Base-by-base conservation (phyloP, 2,797 vertebrate species). In the Phrynocephalus vlangalii region DNA sequence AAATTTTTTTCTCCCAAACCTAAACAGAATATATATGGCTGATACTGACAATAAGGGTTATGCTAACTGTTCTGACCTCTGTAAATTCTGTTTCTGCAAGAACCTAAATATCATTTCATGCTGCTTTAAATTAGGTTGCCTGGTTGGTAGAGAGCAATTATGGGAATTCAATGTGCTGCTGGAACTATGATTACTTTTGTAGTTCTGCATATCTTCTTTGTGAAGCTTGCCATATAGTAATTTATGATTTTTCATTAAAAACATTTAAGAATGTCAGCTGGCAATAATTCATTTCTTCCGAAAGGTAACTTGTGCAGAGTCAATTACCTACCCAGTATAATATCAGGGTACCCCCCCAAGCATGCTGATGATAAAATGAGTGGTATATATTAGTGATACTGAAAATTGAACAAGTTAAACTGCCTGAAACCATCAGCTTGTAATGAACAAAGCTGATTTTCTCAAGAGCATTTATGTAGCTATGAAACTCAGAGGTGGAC, bases 211-310 rank as follows among this genome's bases (percentile, higher is more conserved):
- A 93, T 91, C 89, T 94, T 91, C 70, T 85, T 75, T 95, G 93
- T 50, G 89, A 72, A 92, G 77, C 52, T 73, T 90, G 90, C 77
- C 90, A 95, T 88, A 80, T 82, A 95, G 63, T 88, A 94, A 95
- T 94, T 92, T 92, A 94, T 91, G 73, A 92, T 48, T 92, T 95
- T 95, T 93, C 83, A 93, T 33, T 89, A 85, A 94, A 94, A 87
- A 88, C 16, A 93, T 93, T 95, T 87, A 92, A 18, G 82, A 87
- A 88, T 85, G 85, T 28, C 90, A 93, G 81, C 93, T 79, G 91
- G 79, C 76, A 85, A 78, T 84, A 88, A 93, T 90, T 84, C 83
- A 50, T 50, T 82, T 16, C 84, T 89, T 63, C 92, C 87, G 44
- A 87, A 92, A 89, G 71, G 48, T 16, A 90, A 89, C 28, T 87